Conservation (phyloP, 2,113 vertebrate species). For the Eulemur rufifrons region DNA sequence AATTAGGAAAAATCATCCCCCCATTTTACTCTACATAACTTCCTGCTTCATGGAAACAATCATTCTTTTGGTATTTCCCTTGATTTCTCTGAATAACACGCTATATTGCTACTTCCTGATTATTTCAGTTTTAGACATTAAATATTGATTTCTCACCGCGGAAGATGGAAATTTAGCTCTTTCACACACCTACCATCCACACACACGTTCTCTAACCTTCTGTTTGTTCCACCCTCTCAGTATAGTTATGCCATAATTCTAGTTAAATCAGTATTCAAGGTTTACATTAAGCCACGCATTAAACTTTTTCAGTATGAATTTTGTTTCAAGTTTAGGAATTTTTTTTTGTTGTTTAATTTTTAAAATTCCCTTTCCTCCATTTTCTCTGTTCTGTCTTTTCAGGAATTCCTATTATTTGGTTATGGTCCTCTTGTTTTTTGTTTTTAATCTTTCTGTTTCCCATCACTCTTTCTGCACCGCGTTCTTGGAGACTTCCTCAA, state of each 20-base stretch:
- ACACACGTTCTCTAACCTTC: background rate
- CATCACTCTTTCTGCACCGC: background rate
- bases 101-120: background rate
- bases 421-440: background rate
- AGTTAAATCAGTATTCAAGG: background rate
- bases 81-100: background rate
- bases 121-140: background rate
- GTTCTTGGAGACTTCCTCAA: background rate
- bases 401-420: background rate
- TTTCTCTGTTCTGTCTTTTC: slow-evolving; percentile 7
- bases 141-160: background rate
- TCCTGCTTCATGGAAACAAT: background rate
- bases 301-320: background rate
- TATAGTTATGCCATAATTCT: background rate
- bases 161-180: background rate
- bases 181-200: background rate
- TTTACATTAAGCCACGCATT: background rate
- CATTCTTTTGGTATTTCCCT: background rate
- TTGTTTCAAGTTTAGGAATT: background rate
- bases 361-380: background rate
- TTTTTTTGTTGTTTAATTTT: background rate
- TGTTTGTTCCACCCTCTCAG: background rate
- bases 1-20: background rate
- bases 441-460: background rate
- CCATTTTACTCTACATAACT: background rate